Evolutionary conservation across 2,113 vertebrate species (phyloP).

Genomic region (Chaetodon auriga): DNA sequence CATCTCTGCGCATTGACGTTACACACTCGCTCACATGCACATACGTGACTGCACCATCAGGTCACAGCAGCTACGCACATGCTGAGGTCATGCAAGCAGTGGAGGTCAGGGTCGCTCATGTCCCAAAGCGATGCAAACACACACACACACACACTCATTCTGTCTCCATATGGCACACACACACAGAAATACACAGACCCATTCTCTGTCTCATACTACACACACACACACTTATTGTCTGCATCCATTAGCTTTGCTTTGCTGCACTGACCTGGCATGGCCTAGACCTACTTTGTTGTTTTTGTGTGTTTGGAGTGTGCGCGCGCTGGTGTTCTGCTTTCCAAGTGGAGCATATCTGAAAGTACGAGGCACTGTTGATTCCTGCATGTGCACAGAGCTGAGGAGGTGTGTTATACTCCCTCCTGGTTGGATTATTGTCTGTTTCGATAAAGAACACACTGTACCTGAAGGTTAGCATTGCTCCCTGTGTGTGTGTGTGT

Average conservation of each 20-base stretch:
- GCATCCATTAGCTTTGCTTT: constrained; percentile 71
- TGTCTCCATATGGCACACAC: constrained; percentile 41
- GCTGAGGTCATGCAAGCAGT: constrained; percentile 51
- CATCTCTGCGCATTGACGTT: neutral
- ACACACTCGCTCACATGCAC: constrained; percentile 9
- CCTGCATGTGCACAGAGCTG: constrained; percentile 24
- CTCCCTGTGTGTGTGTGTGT: neutral
- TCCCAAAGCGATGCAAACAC: constrained; percentile 29
- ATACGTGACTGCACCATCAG: constrained; percentile 17
- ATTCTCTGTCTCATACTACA: constrained; percentile 12
- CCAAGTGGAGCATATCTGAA: constrained; percentile 53
- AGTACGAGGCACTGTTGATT: constrained; percentile 47
- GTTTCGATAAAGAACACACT: constrained; percentile 54
- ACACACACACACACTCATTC: constrained; percentile 27
- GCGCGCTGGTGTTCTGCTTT: constrained; percentile 36
- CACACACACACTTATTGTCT: constrained; percentile 66
- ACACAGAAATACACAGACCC: constrained; percentile 19
- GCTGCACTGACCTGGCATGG: constrained; percentile 62
- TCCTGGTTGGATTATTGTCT: constrained; percentile 47
- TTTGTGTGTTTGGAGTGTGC: constrained; percentile 7
- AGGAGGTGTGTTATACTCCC: constrained; percentile 2
- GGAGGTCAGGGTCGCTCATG: constrained; percentile 60
- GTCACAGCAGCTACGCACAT: constrained; percentile 30
- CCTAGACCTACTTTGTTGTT: constrained; percentile 65
- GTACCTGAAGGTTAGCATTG: constrained; percentile 31